Conservation (phyloP, 2,113 vertebrate genomes). For the Pteruthius melanotis region DNA sequence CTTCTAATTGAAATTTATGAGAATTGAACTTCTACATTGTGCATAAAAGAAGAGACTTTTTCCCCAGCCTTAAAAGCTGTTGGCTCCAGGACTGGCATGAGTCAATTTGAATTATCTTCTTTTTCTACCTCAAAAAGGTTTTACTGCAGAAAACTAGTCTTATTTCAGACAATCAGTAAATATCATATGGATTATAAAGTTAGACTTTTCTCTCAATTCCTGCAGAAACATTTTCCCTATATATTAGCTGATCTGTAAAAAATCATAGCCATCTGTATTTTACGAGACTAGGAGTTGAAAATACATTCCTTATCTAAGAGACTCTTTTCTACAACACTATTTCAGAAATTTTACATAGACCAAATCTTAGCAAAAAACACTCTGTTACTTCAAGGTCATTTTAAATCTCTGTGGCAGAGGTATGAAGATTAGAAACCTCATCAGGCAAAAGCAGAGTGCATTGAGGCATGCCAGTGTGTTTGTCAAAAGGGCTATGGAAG, state of each 20-base stretch:
- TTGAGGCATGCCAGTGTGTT: background rate
- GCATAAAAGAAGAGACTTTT: constrained; percentile 31
- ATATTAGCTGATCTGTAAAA: background rate
- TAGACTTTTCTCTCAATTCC: background rate
- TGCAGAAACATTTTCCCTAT: background rate
- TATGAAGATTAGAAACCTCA: background rate
- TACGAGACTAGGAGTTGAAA: background rate
- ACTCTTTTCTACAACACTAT: background rate
- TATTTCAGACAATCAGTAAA: background rate
- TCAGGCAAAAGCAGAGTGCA: background rate
- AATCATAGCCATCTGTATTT: background rate
- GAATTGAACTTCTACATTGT: constrained; percentile 29
- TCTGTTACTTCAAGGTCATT: background rate
- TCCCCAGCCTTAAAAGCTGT: background rate
- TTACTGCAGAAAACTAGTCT: background rate
- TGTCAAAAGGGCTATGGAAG: background rate
- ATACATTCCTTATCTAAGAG: background rate
- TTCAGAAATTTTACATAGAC: background rate
- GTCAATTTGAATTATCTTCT: background rate
- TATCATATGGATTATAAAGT: background rate
- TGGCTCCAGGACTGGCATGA: background rate
- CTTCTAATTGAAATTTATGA: constrained; percentile 64
- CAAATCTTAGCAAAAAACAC: background rate
- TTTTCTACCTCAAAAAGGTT: background rate
- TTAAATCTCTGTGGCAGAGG: background rate